Base-by-base conservation (phyloP, 2,888 invertebrate species). In the Caenorhabditis sp. region DNA sequence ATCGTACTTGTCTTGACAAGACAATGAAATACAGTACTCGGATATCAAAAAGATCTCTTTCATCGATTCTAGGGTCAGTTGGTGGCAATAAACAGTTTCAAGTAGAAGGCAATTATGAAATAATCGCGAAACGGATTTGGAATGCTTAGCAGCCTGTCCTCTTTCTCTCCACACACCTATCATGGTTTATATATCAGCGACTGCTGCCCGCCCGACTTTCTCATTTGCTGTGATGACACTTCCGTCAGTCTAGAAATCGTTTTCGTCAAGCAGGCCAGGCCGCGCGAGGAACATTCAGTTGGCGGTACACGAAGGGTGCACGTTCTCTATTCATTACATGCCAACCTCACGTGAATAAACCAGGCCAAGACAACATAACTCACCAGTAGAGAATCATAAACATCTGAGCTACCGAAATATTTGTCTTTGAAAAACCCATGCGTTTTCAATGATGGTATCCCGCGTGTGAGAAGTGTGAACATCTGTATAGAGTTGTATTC, bases 401-500 rank as follows among this genome's bases (percentile, higher is more conserved):
- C 55, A 18, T 80, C 79, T 24, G 61, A 37, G 26, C 56, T 65
- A 40, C 51, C 51, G 20, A 20, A 44, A 53, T 67, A 64, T 22
- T 61, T 65, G n/a, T 28, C 35, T 61, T 67, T 71, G 40, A 62
- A 24, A 50, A 44, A 61, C 15, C 40, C 40, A n/a, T 62, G 64
- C 4, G 67, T 68, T 71, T 72, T 72, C 35, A 72, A 11, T 20
- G 79, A 51, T 40, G 79, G 79, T 64, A 71, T 64, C 56, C 79
- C 79, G 44, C 79, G 79, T 40, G 55, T 80, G 65, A 80, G 79
- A 67, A 80, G 79, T 55, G 79, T 72, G 61, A 71, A 68, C 79
- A 80, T 80, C 72, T 80, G 79, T 28, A 50, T 56, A 26, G 32
- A 50, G 32, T 64, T 62, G 28, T 32, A 32, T 9, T 6, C 32